Evolutionary conservation across 2,888 invertebrate genomes (phyloP), one percentile per base, ranked within the genome.

Genomic region (Oscheius sp.): DNA sequence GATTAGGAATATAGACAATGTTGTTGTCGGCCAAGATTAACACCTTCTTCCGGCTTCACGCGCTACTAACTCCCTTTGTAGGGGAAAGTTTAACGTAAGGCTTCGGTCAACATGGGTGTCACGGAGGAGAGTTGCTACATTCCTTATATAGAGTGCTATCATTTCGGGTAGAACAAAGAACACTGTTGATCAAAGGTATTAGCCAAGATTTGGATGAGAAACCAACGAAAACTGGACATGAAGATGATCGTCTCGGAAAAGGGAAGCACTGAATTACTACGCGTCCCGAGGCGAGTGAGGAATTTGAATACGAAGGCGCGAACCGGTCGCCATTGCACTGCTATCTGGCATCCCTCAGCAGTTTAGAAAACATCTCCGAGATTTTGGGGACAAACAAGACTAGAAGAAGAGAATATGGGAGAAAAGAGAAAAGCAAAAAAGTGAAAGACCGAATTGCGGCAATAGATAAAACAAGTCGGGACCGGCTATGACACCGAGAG

Each of bases 291-390:
- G 29, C 17, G 45, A 61, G 61, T 61, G 61, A 61, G 46, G 61
- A 61, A 61, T 61, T 61, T 61, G 61, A 61, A 61, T 61, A 61
- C 61, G 61, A 45, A 61, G 61, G 46, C 61, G 61, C 61, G 45
- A 61, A 61, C 61, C 61, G 61, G 61, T 61, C 61, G 61, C 45
- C 15, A 61, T 61, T 42, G 25, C 61, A 42, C 61, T 61, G 61
- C 61, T 42, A 58, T 48, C 48, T 52, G n/a, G 29, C 50, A 52
- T 52, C n/a, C n/a, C 50, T 25, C 8, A 52, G 25, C 33, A 55
- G 31, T 50, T 23, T 20, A 50, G 50, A 10, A 37, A 37, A 37
- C 17, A 15, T 42, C 42, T 42, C n/a, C 42, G 15, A 42, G n/a
- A 17, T 42, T 42, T 42, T 15, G 15, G n/a, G 15, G n/a, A 42